Base-by-base conservation (phyloP, 1,140 invertebrate genomes). In the Brachionus paranguensis region DNA sequence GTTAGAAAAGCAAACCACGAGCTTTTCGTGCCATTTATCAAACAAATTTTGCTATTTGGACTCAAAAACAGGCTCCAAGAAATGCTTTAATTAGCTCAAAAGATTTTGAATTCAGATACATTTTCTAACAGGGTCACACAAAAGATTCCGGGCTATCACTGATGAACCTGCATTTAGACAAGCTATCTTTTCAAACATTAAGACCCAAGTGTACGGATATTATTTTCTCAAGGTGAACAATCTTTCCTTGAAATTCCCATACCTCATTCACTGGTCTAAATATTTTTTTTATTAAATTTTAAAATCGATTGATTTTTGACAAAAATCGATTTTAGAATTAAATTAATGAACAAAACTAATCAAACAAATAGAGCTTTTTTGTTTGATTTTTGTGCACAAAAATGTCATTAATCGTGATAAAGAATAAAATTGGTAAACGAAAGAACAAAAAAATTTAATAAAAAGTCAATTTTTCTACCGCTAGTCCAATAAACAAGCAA, bases 371-470 rank as follows among this genome's bases (percentile, higher is more conserved):
- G 45, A 47, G 45, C 45, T 47, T 47, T 20, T 60, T 60, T 60
- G 53, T 60, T 60, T 60, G 53, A 60, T 60, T 60, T 60, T 60
- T 60, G 53, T 60, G 53, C 53, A 60, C 45, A 60, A 72, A 41
- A 72, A 72, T 72, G 68, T 72, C 24, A 72, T 43, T 20, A 72
- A 72, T 72, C 68, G 37, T 72, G 68, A 72, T 72, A 43, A 72
- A 72, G 20, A 72, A 43, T 43, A 43, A 72, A 72, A 37, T 70
- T 70, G 4, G 24, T 37, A 64, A 60, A 60, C n/a, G 2, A 60
- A 60, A 68, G 2, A 68, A 33, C 10, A 65, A 68, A 41, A 68
- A 33, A 33, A 29, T 24, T 7, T 14, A 68, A 68, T 14, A 72
- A 41, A 72, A 72, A 72, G 10, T 4, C 17, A 41, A n/a, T 43